These are phyloP conservation scores for Gymnoscelis rufifasciata DNA, from an alignment of 2,888 invertebrate species.

Conservation along the genomic window DNA sequence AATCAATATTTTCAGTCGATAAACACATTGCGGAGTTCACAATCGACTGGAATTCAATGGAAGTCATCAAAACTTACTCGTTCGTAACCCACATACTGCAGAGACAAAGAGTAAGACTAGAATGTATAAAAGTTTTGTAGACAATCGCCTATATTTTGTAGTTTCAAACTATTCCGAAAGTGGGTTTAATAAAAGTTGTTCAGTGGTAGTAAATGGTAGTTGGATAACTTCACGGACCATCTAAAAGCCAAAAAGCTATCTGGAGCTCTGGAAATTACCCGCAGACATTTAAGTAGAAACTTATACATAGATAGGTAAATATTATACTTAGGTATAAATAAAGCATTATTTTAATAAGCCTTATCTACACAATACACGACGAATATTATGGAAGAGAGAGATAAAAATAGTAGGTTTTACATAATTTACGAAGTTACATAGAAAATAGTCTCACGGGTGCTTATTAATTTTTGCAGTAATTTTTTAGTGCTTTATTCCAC, in stretches of 20 bases:
- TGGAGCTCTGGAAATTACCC: no score
- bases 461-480: no score
- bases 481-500: no score
- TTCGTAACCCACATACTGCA: slow-evolving; percentile 16
- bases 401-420: no score
- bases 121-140: slow-evolving; percentile 24
- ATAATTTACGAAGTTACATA: background rate
- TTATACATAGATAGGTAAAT: no score
- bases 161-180: slow-evolving; percentile 24
- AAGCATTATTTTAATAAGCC: no score
- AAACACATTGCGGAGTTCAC: background rate
- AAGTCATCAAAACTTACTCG: slow-evolving; percentile 16
- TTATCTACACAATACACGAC: no score
- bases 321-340: no score
- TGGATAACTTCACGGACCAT: slow-evolving; percentile 27
- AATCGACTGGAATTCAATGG: slow-evolving; percentile 7
- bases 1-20: background rate
- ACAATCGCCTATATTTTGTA: slow-evolving; percentile 28
- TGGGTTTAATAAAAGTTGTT: slow-evolving; percentile 32
- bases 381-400: no score
- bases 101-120: slow-evolving; percentile 20
- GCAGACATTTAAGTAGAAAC: no score
- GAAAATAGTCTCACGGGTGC: background rate
- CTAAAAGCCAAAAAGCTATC: background rate
- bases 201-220: slow-evolving; percentile 32